Base-by-base conservation (phyloP, 2,888 invertebrate species). In the Baccha elongata region DNA sequence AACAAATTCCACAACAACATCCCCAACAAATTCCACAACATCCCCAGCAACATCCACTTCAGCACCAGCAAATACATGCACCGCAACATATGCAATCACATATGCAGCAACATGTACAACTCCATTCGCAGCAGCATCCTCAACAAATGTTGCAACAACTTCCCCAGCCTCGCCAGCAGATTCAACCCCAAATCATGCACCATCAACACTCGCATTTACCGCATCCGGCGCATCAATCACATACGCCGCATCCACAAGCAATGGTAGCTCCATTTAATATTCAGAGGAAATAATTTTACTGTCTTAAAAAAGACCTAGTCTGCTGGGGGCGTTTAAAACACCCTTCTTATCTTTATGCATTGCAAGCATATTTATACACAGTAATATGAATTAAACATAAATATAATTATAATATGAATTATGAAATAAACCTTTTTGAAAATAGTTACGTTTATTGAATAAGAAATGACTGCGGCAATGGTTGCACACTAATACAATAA, bases 211-310 rank as follows among this genome's bases (percentile, higher is more conserved):
- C 72, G 32, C 72, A 72, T 42, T 55, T 76, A 26, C 35, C 69
- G 6, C 76, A 37, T 23, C 65, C 48, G 13, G 21, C 32, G 3
- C 73, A 73, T 46, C 73, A 62, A 44, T 29, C 48, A 7, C 71
- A 52, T 29, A 40, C 58, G 40, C 86, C 83, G 26, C 79, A 81
- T 35, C 86, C 86, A 3, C 86, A 86, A 67, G 86, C 84, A 52
- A 86, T 86, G 86, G 83, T 86, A 46, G 84, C 86, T 21, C 86
- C 87, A 6, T 87, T 81, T 80, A 87, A 86, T 80, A 84, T 86
- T 19, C 86, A 86, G 62, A 85, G 85, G 60, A 84, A 86, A 50
- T 85, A 85, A 52, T 58, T 58, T 32, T 6, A 6, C 1, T 8
- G 13, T 17, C 6, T 65, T 15, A 13, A 1, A 17, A 3, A 15